Evolutionary conservation across 2,113 vertebrate species (phyloP).

Genomic region (Elachura formosa): DNA sequence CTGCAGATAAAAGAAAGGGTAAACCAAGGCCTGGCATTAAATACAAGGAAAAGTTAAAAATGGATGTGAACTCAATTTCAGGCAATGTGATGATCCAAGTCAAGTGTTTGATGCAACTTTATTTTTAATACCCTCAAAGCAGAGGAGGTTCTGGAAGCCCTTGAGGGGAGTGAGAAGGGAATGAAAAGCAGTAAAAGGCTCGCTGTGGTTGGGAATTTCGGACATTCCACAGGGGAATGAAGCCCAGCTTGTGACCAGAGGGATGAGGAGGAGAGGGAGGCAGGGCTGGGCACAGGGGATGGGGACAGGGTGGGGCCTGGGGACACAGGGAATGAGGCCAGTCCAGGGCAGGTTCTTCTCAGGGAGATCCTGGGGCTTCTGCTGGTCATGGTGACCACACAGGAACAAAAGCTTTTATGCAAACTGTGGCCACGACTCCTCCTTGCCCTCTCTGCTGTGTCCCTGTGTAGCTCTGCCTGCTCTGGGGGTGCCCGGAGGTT

Average conservation of each 20-base stretch:
- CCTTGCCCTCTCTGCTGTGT: background rate
- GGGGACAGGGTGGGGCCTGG: background rate
- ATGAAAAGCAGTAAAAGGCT: background rate
- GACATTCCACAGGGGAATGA: background rate
- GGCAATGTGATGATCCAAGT: background rate
- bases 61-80: background rate
- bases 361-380: background rate
- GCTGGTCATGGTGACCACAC: accelerated
- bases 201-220: accelerated
- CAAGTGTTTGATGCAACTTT: background rate
- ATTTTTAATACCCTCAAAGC: background rate
- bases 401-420: background rate
- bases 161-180: background rate
- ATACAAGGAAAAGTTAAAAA: background rate
- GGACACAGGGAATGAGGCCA: background rate
- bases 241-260: background rate
- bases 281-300: background rate
- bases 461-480: background rate
- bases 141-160: background rate
- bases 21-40: background rate
- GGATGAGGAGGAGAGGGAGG: background rate
- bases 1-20: background rate
- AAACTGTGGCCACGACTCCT: accelerated
- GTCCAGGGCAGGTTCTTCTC: background rate
- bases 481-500: background rate